These are phyloP conservation scores for Drosophila yakuba DNA, from an alignment of 1,140 invertebrate genomes.

Conservation along the genomic window DNA sequence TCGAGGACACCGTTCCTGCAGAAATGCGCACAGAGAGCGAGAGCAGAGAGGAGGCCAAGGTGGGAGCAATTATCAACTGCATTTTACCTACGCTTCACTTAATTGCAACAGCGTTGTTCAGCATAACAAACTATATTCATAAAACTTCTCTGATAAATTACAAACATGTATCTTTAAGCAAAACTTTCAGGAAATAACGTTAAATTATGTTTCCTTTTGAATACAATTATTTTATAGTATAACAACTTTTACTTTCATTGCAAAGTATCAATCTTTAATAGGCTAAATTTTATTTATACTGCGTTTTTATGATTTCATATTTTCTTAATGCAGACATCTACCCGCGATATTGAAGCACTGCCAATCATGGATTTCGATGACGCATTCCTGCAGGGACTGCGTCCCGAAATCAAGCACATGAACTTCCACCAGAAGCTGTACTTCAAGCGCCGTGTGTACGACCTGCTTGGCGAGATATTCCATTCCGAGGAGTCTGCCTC, in stretches of 20 bases:
- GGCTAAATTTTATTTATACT: too few relatives aligned
- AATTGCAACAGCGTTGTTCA: too few relatives aligned
- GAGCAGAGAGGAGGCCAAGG: neutral
- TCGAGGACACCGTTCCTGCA: too few relatives aligned
- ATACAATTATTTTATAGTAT: too few relatives aligned
- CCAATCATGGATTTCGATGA: slow-evolving; percentile 58
- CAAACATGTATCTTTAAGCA: too few relatives aligned
- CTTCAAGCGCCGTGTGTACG: slow-evolving; percentile 78
- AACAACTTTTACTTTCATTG: too few relatives aligned
- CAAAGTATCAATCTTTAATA: too few relatives aligned
- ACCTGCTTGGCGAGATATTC: slow-evolving; percentile 70
- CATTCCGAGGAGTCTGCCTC: neutral
- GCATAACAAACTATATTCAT: too few relatives aligned
- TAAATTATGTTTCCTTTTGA: too few relatives aligned
- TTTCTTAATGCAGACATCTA: neutral
- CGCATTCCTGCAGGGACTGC: slow-evolving; percentile 70
- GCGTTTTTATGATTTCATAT: neutral
- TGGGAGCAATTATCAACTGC: neutral
- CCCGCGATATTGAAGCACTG: neutral
- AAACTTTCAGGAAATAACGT: too few relatives aligned
- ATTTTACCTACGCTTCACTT: neutral
- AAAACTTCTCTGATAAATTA: too few relatives aligned
- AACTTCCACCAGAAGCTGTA: slow-evolving; percentile 70
- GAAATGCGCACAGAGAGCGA: too few relatives aligned
- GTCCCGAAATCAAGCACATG: slow-evolving; percentile 75